phyloP scores from a whole-genome alignment of 2,113 vertebrate genomes.

The Abramis brama region DNA sequence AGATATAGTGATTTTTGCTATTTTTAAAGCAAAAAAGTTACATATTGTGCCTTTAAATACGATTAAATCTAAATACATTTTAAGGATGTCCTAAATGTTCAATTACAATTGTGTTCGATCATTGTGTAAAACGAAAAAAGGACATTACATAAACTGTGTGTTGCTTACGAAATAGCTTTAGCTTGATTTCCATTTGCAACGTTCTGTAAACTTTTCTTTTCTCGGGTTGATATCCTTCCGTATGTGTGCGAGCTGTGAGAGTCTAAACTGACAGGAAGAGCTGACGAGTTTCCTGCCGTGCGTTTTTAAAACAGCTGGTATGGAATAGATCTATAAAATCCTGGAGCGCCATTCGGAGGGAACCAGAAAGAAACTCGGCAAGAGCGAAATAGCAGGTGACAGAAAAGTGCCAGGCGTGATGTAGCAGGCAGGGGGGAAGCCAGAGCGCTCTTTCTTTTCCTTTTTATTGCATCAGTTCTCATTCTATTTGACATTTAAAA shows the following conservation, averaged over 20 bases:
- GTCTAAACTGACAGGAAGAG: slow-evolving; percentile 10
- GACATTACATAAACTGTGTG: background rate
- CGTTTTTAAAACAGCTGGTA: slow-evolving; percentile 24
- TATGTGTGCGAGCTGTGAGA: slow-evolving; percentile 14
- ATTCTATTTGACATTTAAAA: slow-evolving; percentile 12
- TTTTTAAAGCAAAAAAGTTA: no score
- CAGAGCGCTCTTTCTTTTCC: background rate
- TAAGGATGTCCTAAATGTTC: no score
- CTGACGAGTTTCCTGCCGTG: slow-evolving; percentile 2
- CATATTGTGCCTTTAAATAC: no score
- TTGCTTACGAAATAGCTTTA: background rate
- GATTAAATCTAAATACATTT: no score
- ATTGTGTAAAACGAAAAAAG: no score
- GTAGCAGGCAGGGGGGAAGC: background rate
- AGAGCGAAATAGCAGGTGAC: slow-evolving; percentile 22
- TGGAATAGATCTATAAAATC: slow-evolving; percentile 16
- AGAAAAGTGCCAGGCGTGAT: slow-evolving; percentile 22
- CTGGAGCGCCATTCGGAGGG: slow-evolving; percentile 22
- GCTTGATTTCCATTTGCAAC: background rate
- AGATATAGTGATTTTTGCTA: no score
- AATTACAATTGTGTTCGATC: no score
- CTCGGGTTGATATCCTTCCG: background rate
- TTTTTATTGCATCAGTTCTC: background rate
- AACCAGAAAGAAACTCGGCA: slow-evolving; percentile 20
- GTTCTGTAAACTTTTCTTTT: background rate